Evolutionary conservation across 2,797 vertebrate species (phyloP).

Genomic region (Phoeniculus purpureus): DNA sequence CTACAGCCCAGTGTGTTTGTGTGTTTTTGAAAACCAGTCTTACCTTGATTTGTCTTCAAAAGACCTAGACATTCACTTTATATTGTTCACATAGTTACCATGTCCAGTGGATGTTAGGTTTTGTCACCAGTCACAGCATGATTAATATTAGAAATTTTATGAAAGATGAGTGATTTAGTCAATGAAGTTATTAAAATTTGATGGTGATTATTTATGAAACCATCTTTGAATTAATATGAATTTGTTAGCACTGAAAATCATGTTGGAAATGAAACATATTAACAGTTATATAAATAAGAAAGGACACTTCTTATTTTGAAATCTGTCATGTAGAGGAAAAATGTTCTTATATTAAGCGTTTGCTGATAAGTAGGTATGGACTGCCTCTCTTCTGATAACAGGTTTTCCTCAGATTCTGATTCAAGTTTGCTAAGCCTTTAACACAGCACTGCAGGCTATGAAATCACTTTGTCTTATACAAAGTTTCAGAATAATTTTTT

Average conservation of each 20-base stretch:
- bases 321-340: neutral
- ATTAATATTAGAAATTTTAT: neutral
- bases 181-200: neutral
- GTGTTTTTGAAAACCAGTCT: neutral
- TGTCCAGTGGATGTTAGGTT: neutral
- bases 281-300: neutral
- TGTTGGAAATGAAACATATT: neutral
- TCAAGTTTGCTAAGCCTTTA: constrained; percentile 33
- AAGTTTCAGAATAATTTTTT: constrained; percentile 39
- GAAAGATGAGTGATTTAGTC: neutral
- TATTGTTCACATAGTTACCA: neutral
- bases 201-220: neutral
- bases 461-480: constrained; percentile 40
- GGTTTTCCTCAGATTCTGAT: constrained; percentile 31
- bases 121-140: neutral
- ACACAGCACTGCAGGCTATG: neutral
- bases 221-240: neutral
- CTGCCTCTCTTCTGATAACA: constrained; percentile 9
- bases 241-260: neutral
- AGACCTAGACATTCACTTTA: neutral
- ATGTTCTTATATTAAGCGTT: neutral
- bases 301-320: neutral
- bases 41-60: neutral
- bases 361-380: neutral
- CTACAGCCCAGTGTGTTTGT: neutral